These are phyloP conservation scores for Hypena proboscidalis DNA, from an alignment of 2,888 invertebrate genomes.

Conservation along the genomic window DNA sequence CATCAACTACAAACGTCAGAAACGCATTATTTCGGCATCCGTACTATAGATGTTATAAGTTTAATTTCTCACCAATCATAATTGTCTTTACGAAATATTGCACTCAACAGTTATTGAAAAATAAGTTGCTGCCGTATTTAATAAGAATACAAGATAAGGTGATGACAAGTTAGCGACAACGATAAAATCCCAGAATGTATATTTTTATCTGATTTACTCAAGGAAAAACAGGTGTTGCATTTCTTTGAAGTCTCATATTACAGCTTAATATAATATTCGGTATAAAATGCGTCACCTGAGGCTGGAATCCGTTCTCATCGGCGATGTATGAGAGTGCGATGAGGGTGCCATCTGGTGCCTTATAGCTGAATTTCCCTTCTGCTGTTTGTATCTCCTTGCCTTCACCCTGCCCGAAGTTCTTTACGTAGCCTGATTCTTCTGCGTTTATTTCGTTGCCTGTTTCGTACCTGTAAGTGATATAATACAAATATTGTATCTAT, in stretches of 20 bases:
- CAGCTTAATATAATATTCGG: slow-evolving; percentile 2
- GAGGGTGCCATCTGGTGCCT: slow-evolving; percentile 87
- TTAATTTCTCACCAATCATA: too few relatives aligned
- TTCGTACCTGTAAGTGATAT: slow-evolving; percentile 78
- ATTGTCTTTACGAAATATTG: too few relatives aligned
- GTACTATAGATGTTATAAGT: too few relatives aligned
- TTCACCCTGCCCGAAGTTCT: slow-evolving; percentile 84
- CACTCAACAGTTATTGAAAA: too few relatives aligned
- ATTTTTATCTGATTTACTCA: slow-evolving; percentile 12
- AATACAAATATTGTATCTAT: background rate
- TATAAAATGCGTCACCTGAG: slow-evolving; percentile 68
- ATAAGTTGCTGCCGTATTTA: too few relatives aligned
- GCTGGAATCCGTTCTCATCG: slow-evolving; percentile 89
- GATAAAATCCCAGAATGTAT: too few relatives aligned
- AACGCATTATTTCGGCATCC: too few relatives aligned
- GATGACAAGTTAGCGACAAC: too few relatives aligned
- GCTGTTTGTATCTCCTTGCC: slow-evolving; percentile 81
- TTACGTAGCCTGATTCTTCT: slow-evolving; percentile 86
- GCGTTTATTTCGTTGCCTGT: slow-evolving; percentile 88
- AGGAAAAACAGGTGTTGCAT: slow-evolving; percentile 17
- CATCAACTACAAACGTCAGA: too few relatives aligned
- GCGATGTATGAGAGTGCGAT: slow-evolving; percentile 87
- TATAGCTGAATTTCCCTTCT: slow-evolving; percentile 88
- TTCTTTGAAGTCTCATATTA: slow-evolving; percentile 13
- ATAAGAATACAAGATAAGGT: too few relatives aligned